Conservation (phyloP, 2,888 invertebrate genomes). For the Eutolmus rufibarbis region DNA sequence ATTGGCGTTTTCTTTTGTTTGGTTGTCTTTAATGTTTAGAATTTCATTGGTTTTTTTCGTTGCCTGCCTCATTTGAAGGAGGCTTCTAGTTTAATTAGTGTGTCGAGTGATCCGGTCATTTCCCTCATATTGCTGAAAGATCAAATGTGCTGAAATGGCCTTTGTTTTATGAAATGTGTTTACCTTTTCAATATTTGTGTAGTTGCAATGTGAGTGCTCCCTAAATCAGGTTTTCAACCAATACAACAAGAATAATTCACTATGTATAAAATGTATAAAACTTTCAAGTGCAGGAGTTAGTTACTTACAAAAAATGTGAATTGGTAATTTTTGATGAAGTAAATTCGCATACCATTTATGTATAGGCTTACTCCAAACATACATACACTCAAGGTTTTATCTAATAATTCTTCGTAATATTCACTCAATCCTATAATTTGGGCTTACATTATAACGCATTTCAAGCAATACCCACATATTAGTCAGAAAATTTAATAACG, state of each 20-base stretch:
- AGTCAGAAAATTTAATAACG: too few species aligned
- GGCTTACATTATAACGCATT: too few species aligned
- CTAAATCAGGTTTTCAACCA: neutral
- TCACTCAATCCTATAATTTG: too few species aligned
- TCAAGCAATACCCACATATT: too few species aligned
- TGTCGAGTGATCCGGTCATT: neutral
- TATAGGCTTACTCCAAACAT: too few species aligned
- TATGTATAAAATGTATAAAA: neutral
- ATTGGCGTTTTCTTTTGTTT: neutral
- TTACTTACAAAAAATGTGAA: neutral
- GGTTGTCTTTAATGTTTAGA: neutral
- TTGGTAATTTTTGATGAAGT: neutral
- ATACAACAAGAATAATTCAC: neutral
- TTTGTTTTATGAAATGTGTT: neutral
- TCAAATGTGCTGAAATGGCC: neutral
- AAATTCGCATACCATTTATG: too few species aligned
- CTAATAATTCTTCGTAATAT: too few species aligned
- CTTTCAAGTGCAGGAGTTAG: neutral
- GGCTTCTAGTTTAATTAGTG: neutral
- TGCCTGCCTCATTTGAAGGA: neutral
- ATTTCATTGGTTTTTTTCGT: neutral
- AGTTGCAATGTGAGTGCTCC: neutral
- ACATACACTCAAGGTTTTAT: too few species aligned
- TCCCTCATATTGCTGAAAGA: neutral
- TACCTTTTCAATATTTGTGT: neutral